Evolutionary conservation across 1,140 invertebrate genomes (phyloP).

Genomic region (Diachasma alloeum): DNA sequence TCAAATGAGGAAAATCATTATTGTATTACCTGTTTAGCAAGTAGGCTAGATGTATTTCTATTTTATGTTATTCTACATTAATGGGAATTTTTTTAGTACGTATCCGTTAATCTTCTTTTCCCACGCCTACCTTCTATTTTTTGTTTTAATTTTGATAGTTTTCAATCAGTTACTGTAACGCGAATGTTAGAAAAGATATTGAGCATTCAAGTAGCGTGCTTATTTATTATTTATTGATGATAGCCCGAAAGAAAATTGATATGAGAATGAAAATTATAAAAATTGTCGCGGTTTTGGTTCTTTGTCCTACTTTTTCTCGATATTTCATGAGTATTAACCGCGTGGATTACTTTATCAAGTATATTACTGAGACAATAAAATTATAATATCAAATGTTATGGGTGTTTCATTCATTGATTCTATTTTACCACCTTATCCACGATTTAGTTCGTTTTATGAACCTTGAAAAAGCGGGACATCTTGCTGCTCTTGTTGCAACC

Average conservation of each 20-base stretch:
- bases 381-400: conserved; percentile 6
- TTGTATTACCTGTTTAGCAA: neutral
- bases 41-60: neutral
- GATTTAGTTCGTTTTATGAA: too few species aligned
- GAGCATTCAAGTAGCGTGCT: neutral
- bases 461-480: too few species aligned
- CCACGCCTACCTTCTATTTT: neutral
- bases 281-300: neutral
- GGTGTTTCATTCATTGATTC: neutral
- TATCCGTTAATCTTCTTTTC: neutral
- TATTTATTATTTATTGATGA: conserved; percentile 16
- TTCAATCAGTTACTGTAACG: neutral
- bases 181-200: neutral
- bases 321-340: conserved; percentile 3
- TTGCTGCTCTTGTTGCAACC: too few species aligned
- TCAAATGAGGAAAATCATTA: neutral
- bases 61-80: neutral
- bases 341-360: neutral
- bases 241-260: neutral
- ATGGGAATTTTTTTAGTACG: neutral
- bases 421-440: too few species aligned
- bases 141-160: neutral
- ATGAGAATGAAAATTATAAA: neutral
- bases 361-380: conserved; percentile 18
- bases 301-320: neutral